phyloP scores from a whole-genome alignment of 2,888 invertebrate species.

The Phlogophora meticulosa region DNA sequence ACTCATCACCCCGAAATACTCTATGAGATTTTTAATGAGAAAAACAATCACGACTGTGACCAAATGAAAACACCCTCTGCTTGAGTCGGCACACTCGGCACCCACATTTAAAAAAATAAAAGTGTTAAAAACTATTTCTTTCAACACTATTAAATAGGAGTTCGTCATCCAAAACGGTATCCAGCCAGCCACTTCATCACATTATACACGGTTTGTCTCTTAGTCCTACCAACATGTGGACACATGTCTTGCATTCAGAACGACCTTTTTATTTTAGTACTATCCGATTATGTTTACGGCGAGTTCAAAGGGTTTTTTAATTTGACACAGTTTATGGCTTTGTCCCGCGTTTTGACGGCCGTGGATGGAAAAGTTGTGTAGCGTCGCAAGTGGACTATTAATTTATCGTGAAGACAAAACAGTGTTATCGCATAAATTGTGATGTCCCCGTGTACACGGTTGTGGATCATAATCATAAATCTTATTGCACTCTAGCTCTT shows the following conservation, averaged over 20 bases:
- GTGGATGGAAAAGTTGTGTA: conserved; percentile 74
- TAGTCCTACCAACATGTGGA: conserved; percentile 81
- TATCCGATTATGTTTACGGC: conserved; percentile 84
- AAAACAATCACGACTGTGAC: conserved; percentile 65
- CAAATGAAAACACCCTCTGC: conserved; percentile 57
- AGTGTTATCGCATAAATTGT: conserved; percentile 65
- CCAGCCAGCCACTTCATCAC: conserved; percentile 81
- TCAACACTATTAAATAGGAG: conserved; percentile 70
- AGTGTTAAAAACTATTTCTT: conserved; percentile 66
- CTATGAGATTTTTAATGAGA: too few relatives aligned
- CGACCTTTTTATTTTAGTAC: conserved; percentile 85
- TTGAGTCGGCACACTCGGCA: conserved; percentile 51
- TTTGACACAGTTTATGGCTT: conserved; percentile 88
- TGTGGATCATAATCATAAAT: conserved; percentile 60
- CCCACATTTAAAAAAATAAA: conserved; percentile 68
- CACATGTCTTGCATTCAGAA: conserved; percentile 86
- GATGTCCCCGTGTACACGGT: conserved; percentile 55
- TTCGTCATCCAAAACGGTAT: conserved; percentile 60
- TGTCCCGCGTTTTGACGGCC: conserved; percentile 79
- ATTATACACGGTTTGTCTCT: conserved; percentile 86
- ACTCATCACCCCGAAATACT: background rate
- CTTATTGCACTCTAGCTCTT: conserved; percentile 54
- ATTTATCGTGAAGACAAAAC: conserved; percentile 64
- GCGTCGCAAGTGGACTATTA: conserved; percentile 67
- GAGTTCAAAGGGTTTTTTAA: conserved; percentile 88